Conservation (phyloP, 2,888 invertebrate genomes). For the Temnothorax rugatulus region DNA sequence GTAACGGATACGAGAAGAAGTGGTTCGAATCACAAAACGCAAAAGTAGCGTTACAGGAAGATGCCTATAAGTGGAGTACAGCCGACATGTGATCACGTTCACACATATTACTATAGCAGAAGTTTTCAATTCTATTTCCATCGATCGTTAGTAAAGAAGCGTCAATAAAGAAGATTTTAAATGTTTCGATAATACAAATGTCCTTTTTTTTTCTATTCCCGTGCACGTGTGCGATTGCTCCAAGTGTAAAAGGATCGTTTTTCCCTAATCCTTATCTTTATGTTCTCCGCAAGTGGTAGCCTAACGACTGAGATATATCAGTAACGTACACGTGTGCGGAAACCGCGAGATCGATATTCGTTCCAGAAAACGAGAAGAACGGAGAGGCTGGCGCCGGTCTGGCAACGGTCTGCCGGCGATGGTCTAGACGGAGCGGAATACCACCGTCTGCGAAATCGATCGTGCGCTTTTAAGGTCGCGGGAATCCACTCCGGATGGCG, state of each 20-base stretch:
- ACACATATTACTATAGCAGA: slow-evolving; percentile 4
- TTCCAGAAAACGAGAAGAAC: slow-evolving; percentile 70
- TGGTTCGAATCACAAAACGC: slow-evolving; percentile 93
- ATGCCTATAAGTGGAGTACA: slow-evolving; percentile 97
- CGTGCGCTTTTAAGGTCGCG: slow-evolving; percentile 60
- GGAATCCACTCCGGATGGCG: slow-evolving; percentile 54
- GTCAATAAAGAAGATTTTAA: slow-evolving; percentile 11
- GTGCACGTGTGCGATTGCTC: not conserved
- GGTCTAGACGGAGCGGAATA: slow-evolving; percentile 49
- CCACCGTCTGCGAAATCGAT: slow-evolving; percentile 69
- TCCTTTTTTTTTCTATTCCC: not conserved
- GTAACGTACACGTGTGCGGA: slow-evolving; percentile 43
- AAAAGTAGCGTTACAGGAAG: slow-evolving; percentile 92
- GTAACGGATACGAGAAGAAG: slow-evolving; percentile 97
- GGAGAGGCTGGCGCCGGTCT: slow-evolving; percentile 61
- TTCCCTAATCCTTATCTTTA: not conserved
- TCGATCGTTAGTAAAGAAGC: slow-evolving; percentile 27
- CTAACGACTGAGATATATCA: slow-evolving; percentile 4
- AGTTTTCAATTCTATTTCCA: slow-evolving; percentile 26
- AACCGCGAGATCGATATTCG: slow-evolving; percentile 72
- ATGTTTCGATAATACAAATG: not conserved
- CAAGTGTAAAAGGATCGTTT: not conserved
- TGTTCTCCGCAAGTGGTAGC: not conserved
- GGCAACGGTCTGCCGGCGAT: slow-evolving; percentile 70
- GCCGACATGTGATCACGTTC: slow-evolving; percentile 93